phyloP scores from a whole-genome alignment of 2,113 vertebrate species.

The Cygnus atratus region DNA sequence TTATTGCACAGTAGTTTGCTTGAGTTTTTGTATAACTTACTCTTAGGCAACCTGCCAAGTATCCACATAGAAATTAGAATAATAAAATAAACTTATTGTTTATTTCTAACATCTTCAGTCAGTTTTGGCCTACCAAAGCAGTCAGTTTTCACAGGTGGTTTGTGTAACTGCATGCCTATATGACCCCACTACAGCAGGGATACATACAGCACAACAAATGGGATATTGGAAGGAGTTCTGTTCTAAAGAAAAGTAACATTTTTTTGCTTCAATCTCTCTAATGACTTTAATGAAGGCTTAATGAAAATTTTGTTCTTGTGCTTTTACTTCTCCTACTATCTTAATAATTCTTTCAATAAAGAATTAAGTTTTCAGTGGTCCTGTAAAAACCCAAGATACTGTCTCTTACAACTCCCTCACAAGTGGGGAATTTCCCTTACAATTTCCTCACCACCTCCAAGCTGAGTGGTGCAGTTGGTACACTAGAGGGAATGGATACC shows the following conservation, averaged over 20 bases:
- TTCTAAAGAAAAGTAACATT: not conserved
- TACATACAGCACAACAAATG: not conserved
- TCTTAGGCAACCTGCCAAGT: not conserved
- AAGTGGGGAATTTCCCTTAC: not conserved
- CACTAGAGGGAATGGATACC: not conserved
- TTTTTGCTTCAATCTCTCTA: not conserved
- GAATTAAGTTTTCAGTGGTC: not conserved
- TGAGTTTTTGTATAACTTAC: conserved; percentile 22
- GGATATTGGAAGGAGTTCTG: not conserved
- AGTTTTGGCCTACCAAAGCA: not conserved
- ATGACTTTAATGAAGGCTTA: not conserved
- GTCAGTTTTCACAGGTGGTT: not conserved
- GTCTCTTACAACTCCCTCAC: not conserved
- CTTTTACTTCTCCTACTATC: not conserved
- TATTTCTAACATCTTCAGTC: not conserved
- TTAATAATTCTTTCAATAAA: not conserved
- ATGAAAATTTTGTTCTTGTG: not conserved
- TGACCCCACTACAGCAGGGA: not conserved
- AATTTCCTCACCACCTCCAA: not conserved
- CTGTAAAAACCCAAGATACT: not conserved
- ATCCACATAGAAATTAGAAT: not conserved
- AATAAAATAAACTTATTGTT: not conserved
- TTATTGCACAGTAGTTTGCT: not conserved
- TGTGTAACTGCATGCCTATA: not conserved
- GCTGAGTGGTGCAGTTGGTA: not conserved